phyloP scores from a whole-genome alignment of 2,797 vertebrate genomes.

The Potorous gilbertii region DNA sequence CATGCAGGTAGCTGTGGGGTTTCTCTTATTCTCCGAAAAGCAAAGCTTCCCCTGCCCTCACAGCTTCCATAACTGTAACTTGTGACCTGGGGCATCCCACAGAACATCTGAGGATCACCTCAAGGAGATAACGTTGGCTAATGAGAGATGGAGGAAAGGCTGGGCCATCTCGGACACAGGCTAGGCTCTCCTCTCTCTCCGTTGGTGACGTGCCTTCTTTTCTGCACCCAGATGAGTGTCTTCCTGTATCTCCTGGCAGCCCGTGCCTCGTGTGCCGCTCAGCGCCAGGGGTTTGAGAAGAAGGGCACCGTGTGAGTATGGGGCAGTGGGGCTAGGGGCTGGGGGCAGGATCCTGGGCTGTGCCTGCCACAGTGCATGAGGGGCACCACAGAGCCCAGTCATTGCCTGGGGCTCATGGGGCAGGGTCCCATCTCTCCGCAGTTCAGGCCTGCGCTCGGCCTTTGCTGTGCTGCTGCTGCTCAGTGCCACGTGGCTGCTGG shows the following conservation, averaged over 20 bases:
- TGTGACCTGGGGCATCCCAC: neutral
- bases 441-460: conserved; percentile 90
- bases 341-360: fast-evolving
- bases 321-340: neutral
- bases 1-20: neutral
- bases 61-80: neutral
- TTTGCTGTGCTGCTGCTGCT: conserved; percentile 90
- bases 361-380: neutral
- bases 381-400: neutral
- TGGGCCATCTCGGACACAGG: neutral
- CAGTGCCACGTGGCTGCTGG: conserved; percentile 91
- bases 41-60: neutral
- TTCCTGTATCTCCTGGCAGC: conserved; percentile 92
- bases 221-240: conserved; percentile 87
- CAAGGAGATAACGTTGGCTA: neutral
- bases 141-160: neutral
- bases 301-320: conserved; percentile 91
- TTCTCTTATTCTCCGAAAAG: neutral
- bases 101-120: neutral
- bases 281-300: conserved; percentile 92
- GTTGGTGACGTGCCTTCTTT: neutral
- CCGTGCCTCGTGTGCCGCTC: conserved; percentile 88
- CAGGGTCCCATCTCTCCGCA: conserved; percentile 66
- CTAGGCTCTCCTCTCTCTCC: neutral
- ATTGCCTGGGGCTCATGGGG: neutral